A percentile compares a stretch with the other conserved stretches of the same genome.
Conservation (phyloP, 2,888 invertebrate genomes). For the Anoplius nigerrimus region DNA sequence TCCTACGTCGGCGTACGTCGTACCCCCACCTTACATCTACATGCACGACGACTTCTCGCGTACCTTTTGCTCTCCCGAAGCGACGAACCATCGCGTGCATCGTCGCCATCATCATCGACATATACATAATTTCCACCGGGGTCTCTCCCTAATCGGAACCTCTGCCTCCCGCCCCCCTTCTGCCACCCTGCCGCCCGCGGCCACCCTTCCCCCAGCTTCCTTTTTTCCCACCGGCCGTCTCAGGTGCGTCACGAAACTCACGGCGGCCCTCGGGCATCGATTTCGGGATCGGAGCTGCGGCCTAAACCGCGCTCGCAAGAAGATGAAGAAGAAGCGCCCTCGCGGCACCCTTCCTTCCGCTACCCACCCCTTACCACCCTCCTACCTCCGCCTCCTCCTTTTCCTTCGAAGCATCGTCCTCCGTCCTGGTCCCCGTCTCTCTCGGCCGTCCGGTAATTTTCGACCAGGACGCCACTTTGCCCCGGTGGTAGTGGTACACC, state of each 20-base stretch:
- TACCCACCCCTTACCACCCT: neutral
- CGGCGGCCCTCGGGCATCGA: slow-evolving; percentile 50
- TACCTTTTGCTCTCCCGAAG: neutral
- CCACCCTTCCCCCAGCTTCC: slow-evolving; percentile 1
- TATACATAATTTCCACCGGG: slow-evolving; percentile 59
- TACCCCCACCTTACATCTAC: no score
- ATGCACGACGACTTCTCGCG: no score
- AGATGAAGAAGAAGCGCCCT: slow-evolving; percentile 15
- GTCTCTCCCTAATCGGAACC: slow-evolving; percentile 52
- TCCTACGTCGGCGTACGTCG: no score
- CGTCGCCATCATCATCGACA: slow-evolving; percentile 59
- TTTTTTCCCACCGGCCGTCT: slow-evolving; percentile 28
- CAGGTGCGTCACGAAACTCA: slow-evolving; percentile 58
- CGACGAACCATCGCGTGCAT: slow-evolving; percentile 49
- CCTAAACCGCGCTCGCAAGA: slow-evolving; percentile 19
- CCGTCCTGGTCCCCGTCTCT: neutral
- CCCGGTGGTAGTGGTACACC: slow-evolving; percentile 11
- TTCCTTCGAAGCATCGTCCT: no score
- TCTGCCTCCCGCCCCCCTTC: slow-evolving; percentile 16
- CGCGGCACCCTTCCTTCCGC: slow-evolving; percentile 1
- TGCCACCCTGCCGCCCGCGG: no score
- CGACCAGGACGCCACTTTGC: slow-evolving; percentile 31
- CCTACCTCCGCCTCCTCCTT: no score
- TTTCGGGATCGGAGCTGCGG: slow-evolving; percentile 39
- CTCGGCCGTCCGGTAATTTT: slow-evolving; percentile 34